Conservation (phyloP, 2,888 invertebrate species). For the Mayetiola destructor region DNA sequence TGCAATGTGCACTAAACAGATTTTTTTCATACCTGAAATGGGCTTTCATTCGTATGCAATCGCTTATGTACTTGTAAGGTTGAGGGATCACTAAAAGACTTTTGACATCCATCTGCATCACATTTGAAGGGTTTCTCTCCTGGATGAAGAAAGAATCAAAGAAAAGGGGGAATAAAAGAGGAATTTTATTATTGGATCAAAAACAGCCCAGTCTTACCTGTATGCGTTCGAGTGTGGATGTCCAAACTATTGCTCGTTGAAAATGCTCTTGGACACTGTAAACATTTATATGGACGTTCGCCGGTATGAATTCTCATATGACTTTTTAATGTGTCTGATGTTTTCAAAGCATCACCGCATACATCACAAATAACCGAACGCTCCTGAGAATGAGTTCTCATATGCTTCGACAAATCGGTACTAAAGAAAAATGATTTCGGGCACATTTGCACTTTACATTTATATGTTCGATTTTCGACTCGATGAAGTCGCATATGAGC, state of each 20-base stretch:
- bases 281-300: conserved; percentile 13
- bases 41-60: conserved; percentile 7
- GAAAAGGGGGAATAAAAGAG: too few species aligned
- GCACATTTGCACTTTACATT: neutral
- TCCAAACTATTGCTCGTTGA: conserved; percentile 3
- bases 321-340: neutral
- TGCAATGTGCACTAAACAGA: too few species aligned
- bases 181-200: too few species aligned
- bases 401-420: conserved; percentile 1
- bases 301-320: conserved; percentile 14
- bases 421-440: neutral
- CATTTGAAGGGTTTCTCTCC: conserved; percentile 12
- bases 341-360: conserved; percentile 13
- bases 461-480: neutral
- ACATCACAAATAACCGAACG: conserved; percentile 5
- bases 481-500: conserved; percentile 8
- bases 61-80: conserved; percentile 13
- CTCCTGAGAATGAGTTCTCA: neutral
- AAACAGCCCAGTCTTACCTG: too few species aligned
- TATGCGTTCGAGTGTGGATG: conserved; percentile 8
- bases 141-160: too few species aligned
- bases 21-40: too few species aligned
- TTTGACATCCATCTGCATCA: neutral
- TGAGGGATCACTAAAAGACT: conserved; percentile 8
- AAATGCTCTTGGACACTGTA: conserved; percentile 3